Conservation (phyloP, 2,113 vertebrate genomes). For the Misgurnus anguillicaudatus region DNA sequence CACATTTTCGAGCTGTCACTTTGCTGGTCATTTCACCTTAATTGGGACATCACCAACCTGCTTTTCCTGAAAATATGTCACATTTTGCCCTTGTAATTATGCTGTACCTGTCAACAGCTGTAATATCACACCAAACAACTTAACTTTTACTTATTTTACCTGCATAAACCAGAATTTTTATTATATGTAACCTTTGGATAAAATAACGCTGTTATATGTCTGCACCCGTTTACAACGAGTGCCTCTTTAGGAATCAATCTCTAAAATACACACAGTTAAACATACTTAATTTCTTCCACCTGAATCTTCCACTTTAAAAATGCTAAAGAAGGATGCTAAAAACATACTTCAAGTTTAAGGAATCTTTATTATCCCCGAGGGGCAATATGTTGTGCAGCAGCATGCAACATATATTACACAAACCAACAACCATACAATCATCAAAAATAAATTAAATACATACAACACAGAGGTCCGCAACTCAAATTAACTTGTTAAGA, state of each 20-base stretch:
- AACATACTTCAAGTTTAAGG: too few species aligned
- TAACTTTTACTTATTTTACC: constrained; percentile 42
- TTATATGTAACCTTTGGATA: constrained; percentile 1
- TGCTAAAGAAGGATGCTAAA: too few species aligned
- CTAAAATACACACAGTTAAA: constrained; percentile 6
- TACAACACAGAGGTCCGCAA: too few species aligned
- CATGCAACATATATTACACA: too few species aligned
- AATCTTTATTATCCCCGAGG: too few species aligned
- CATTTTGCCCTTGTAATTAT: constrained; percentile 43
- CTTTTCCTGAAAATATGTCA: constrained; percentile 54
- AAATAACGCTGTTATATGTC: background rate
- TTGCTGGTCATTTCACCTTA: constrained; percentile 53
- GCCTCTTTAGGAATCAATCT: constrained; percentile 13
- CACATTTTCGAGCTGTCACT: constrained; percentile 47
- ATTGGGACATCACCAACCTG: constrained; percentile 54
- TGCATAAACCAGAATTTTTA: background rate
- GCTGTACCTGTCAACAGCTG: constrained; percentile 41
- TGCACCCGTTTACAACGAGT: background rate
- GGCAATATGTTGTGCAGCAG: too few species aligned
- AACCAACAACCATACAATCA: too few species aligned
- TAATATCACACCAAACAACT: constrained; percentile 53
- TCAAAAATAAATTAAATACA: too few species aligned
- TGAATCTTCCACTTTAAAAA: too few species aligned
- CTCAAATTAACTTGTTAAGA: too few species aligned
- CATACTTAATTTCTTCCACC: constrained; percentile 14